phyloP scores from a whole-genome alignment of 2,797 vertebrate species.

The Brachymystax lenok region DNA sequence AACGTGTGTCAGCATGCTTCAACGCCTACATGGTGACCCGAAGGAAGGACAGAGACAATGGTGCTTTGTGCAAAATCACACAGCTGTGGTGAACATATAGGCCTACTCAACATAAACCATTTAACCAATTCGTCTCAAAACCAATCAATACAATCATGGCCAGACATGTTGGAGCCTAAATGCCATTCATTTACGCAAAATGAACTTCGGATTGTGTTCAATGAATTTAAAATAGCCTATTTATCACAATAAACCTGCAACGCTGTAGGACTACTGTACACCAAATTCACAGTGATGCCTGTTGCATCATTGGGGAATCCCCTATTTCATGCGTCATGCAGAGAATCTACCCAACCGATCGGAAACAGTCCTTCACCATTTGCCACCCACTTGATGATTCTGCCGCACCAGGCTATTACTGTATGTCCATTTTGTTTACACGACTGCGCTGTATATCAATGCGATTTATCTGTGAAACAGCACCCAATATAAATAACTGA shows the following conservation, averaged over 20 bases:
- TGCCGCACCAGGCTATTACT: neutral
- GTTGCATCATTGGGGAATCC: conserved; percentile 39
- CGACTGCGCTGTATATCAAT: neutral
- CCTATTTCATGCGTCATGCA: conserved; percentile 30
- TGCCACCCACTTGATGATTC: conserved; percentile 4
- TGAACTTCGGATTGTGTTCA: too few relatives aligned
- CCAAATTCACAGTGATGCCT: neutral
- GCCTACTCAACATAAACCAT: neutral
- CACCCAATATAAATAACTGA: neutral
- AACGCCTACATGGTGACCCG: conserved; percentile 26
- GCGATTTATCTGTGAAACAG: neutral
- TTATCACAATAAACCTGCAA: neutral
- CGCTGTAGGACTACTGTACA: neutral
- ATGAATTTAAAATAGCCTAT: neutral
- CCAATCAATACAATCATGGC: neutral
- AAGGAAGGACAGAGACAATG: conserved; percentile 23
- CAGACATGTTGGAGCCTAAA: neutral
- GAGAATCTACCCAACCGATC: conserved; percentile 20
- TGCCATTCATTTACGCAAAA: neutral
- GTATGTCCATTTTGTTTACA: neutral
- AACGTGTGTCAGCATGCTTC: conserved; percentile 20
- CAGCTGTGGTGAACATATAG: conserved; percentile 4
- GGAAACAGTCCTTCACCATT: conserved; percentile 16
- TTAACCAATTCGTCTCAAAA: neutral
- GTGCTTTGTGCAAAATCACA: conserved; percentile 10